Conservation (phyloP, 2,888 invertebrate genomes). For the Diplazon laetatorius region DNA sequence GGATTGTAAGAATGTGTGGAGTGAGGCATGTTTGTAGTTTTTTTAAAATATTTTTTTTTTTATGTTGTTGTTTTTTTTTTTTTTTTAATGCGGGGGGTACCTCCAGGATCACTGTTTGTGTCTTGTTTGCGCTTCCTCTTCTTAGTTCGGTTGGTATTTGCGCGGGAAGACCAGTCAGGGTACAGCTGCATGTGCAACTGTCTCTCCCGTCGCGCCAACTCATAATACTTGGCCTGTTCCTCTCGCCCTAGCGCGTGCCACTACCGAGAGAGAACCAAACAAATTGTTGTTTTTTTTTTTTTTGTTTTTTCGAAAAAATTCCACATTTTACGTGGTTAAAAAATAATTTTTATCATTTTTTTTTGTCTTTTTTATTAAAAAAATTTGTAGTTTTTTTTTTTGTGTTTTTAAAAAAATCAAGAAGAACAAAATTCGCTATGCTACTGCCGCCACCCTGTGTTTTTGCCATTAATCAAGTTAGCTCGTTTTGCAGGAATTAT, state of each 20-base stretch:
- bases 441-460: slow-evolving; percentile 81
- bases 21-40: slow-evolving; percentile 84
- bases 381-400: no score
- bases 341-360: slow-evolving; percentile 62
- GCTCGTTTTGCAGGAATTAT: slow-evolving; percentile 66
- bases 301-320: slow-evolving; percentile 75
- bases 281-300: no score
- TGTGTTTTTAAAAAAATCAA: no score
- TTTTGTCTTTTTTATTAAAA: no score
- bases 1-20: slow-evolving; percentile 81
- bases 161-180: slow-evolving; percentile 99
- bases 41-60: no score
- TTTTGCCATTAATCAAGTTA: slow-evolving; percentile 74
- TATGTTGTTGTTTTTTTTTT: no score
- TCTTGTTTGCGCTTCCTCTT: slow-evolving; percentile 99
- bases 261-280: slow-evolving; percentile 86
- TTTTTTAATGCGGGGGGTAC: no score
- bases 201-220: slow-evolving; percentile 98
- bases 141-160: slow-evolving; percentile 99
- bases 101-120: slow-evolving; percentile 94
- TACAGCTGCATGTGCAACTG: slow-evolving; percentile 99
- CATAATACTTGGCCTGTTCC: slow-evolving; percentile 99
- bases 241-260: slow-evolving; percentile 99
- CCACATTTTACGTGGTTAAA: slow-evolving; percentile 74
- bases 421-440: slow-evolving; percentile 74